A percentile compares a stretch with the other conserved stretches of the same genome.
These are phyloP conservation scores for Eutrigla gurnardus DNA, from an alignment of 2,797 vertebrate genomes.

Conservation along the genomic window DNA sequence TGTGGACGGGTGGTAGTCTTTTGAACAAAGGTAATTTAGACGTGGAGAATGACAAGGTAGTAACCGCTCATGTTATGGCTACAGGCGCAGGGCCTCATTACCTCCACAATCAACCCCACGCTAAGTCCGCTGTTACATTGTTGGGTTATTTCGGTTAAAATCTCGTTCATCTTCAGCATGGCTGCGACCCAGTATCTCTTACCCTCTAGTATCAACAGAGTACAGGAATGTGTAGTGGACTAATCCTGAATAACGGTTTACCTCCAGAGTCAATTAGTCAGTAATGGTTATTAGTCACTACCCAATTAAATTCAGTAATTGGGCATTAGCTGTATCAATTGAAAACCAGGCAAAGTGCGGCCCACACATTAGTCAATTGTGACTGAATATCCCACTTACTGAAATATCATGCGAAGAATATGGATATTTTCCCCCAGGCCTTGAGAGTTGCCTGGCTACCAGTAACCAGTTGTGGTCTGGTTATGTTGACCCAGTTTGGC, in stretches of 20 bases:
- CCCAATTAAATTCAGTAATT: conserved; percentile 34
- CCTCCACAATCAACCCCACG: too few species aligned
- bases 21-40: background rate
- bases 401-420: background rate
- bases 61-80: background rate
- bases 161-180: background rate
- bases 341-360: conserved; percentile 16
- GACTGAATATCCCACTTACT: background rate
- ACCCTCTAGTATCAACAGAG: background rate
- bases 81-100: background rate
- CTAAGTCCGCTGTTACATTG: background rate
- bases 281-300: conserved; percentile 15
- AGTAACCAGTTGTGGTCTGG: background rate
- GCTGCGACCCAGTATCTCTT: background rate
- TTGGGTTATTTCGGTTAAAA: background rate
- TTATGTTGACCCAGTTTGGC: background rate
- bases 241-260: conserved; percentile 6
- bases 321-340: conserved; percentile 25
- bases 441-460: background rate
- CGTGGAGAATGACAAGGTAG: background rate
- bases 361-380: conserved; percentile 14
- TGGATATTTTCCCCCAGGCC: background rate
- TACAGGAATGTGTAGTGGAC: background rate
- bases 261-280: conserved; percentile 19
- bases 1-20: background rate